Conservation (phyloP, 2,113 vertebrate species). For the Spea bombifrons region DNA sequence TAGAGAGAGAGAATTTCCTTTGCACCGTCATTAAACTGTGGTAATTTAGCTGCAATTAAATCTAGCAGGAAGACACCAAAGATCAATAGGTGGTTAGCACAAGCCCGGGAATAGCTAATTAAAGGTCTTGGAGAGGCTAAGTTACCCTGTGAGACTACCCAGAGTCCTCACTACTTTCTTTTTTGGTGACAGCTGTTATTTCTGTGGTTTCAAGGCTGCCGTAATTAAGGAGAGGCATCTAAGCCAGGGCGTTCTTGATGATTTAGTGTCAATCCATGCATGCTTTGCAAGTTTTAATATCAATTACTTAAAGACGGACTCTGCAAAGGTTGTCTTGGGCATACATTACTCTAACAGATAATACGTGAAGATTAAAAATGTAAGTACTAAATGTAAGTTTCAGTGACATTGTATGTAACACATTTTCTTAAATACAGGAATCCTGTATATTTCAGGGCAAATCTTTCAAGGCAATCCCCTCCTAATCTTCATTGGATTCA, state of each 20-base stretch:
- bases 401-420: too few relatives aligned
- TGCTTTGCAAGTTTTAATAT: slow-evolving; percentile 24
- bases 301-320: slow-evolving; percentile 12
- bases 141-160: slow-evolving; percentile 24
- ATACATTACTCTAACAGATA: not conserved
- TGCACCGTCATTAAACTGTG: slow-evolving; percentile 48
- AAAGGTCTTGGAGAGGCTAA: slow-evolving; percentile 42
- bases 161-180: slow-evolving; percentile 41
- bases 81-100: slow-evolving; percentile 48
- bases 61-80: slow-evolving; percentile 46
- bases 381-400: too few relatives aligned
- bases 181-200: slow-evolving; percentile 47
- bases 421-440: too few relatives aligned
- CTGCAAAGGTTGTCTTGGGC: not conserved
- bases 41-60: slow-evolving; percentile 50
- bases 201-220: slow-evolving; percentile 32
- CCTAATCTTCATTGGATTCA: too few relatives aligned
- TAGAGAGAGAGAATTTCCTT: slow-evolving; percentile 24
- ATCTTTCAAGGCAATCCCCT: too few relatives aligned
- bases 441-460: too few relatives aligned
- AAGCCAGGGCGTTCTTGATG: slow-evolving; percentile 22
- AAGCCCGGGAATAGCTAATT: slow-evolving; percentile 40
- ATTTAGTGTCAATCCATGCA: rapidly evolving
- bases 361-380: too few relatives aligned
- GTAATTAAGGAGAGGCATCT: slow-evolving; percentile 28